Evolutionary conservation across 2,113 vertebrate genomes (phyloP).

Genomic region (Brachyhypopomus gauderio): DNA sequence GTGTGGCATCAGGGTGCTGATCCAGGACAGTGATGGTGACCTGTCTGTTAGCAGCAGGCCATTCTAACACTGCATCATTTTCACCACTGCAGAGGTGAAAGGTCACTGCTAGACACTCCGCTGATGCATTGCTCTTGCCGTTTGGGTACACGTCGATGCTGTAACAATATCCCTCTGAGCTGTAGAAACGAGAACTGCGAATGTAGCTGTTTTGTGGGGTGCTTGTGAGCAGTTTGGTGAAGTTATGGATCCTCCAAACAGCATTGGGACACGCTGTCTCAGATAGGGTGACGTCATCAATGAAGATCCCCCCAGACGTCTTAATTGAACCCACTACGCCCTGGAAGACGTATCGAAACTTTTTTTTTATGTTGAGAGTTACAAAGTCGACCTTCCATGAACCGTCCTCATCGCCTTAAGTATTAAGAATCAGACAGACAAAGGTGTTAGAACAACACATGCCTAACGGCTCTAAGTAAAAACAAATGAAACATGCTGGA

Average conservation of each 20-base stretch:
- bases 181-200: constrained; percentile 79
- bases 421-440: neutral
- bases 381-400: constrained; percentile 86
- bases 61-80: constrained; percentile 83
- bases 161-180: constrained; percentile 82
- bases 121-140: neutral
- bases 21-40: constrained; percentile 77
- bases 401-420: constrained; percentile 72
- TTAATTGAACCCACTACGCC: constrained; percentile 72
- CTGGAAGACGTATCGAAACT: constrained; percentile 91
- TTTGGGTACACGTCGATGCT: constrained; percentile 79
- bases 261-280: constrained; percentile 81
- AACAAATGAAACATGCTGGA: too few species aligned
- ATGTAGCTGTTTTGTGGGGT: constrained; percentile 27
- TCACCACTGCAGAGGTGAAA: constrained; percentile 86
- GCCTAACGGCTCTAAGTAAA: too few species aligned
- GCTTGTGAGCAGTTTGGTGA: constrained; percentile 65
- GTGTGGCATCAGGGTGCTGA: constrained; percentile 78
- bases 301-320: constrained; percentile 76
- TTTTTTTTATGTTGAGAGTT: constrained; percentile 75
- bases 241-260: constrained; percentile 82
- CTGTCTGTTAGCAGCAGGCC: constrained; percentile 85
- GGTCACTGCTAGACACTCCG: constrained; percentile 68
- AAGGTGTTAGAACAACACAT: neutral
- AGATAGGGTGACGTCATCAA: constrained; percentile 84